Evolutionary conservation across 1,140 invertebrate species (phyloP).

Genomic region (Caenorhabditis inopinata): DNA sequence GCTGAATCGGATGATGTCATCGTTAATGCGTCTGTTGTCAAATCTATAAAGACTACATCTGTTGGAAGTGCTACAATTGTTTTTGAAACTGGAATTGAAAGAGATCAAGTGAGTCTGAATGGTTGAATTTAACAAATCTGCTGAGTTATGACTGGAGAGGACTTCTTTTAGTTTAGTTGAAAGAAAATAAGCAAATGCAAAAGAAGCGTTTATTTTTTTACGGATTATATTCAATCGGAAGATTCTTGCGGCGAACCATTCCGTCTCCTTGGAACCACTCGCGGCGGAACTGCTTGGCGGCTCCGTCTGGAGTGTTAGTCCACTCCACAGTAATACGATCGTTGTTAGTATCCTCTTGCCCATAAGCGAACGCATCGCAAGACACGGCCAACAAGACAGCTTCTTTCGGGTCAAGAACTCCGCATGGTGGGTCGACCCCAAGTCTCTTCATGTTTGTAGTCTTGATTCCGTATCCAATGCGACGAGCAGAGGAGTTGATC

Average conservation of each 20-base stretch:
- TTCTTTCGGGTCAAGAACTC: constrained; percentile 46
- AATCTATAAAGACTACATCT: neutral
- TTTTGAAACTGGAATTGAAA: neutral
- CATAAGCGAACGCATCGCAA: constrained; percentile 44
- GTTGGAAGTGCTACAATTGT: neutral
- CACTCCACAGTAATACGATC: too few species aligned
- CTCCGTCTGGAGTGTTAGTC: too few species aligned
- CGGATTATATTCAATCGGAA: neutral
- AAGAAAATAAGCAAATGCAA: neutral
- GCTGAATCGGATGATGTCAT: constrained; percentile 15
- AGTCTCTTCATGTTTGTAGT: too few species aligned
- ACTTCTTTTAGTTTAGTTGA: too few species aligned
- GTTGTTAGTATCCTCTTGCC: constrained; percentile 12
- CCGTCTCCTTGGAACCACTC: too few species aligned
- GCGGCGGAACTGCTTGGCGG: too few species aligned
- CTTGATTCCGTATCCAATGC: too few species aligned
- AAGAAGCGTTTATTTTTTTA: neutral
- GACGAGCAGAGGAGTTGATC: too few species aligned
- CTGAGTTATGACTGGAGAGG: too few species aligned
- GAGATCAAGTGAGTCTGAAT: neutral
- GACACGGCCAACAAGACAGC: constrained; percentile 36
- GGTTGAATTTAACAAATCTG: too few species aligned
- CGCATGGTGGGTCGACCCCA: constrained; percentile 39
- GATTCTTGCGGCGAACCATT: too few species aligned
- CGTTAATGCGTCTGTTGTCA: neutral